Base-by-base conservation (phyloP, 2,888 invertebrate species). In the Meghimatium bilineatum region DNA sequence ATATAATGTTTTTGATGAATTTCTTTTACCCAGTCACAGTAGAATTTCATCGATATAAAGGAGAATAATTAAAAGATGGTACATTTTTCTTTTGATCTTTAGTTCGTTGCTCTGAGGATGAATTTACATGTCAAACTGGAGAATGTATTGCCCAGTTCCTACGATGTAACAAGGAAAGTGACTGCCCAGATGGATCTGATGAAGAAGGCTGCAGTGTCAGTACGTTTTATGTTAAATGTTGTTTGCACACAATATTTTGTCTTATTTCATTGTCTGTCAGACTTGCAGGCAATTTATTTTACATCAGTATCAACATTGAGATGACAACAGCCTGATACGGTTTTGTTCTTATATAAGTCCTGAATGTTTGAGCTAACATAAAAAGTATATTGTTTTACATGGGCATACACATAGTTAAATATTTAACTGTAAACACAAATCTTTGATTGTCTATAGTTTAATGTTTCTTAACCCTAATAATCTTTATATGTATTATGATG, bases 111-210 rank as follows among this genome's bases (percentile, higher is more conserved):
- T 74, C 80, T 29, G 76, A 84, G 17, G 88, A 87, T 26, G 84
- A 92, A 86, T 91, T 90, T 85, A 86, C 86, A 80, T 92, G 92
- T 82, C 76, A 69, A 23, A 84, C 86, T 34, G 87, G 87, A 44
- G 84, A 87, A 60, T 91, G 91, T 86, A 86, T 91, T 34, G 71
- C 80, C 8, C 74, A 80, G 1, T 93, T 32, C 38, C 44, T 82
- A 17, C 86, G 83, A 29, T 93, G 93, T 88, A 90, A 94, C 87
- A 96, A 87, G 12, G 36, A 84, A 14, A 84, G 86, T 32, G 88
- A 91, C 77, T 94, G 94, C 87, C 86, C 86, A 0, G 98, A 99
- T 93, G 96, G 96, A 66, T 97, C 97, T 0, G 98, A 99, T 93
- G 98, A 98, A 94, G 95, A 44, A 23, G 17, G 23, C 44, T 78